phyloP scores from a whole-genome alignment of 1,140 invertebrate genomes.

The Nilaparvata lugens region DNA sequence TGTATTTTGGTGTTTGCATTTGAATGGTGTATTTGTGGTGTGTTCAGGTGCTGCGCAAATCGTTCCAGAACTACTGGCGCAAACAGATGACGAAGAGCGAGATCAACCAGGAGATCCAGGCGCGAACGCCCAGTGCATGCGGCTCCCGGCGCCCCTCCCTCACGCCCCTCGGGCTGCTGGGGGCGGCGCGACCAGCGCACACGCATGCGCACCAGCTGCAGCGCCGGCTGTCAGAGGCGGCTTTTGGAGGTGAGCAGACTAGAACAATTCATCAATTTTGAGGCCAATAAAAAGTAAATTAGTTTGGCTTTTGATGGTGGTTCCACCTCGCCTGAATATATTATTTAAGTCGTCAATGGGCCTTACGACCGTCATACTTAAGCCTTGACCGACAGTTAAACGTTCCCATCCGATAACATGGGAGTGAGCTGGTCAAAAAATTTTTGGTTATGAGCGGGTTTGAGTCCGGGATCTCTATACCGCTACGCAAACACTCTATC shows the following conservation, averaged over 20 bases:
- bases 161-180: conserved; percentile 36
- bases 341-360: no score
- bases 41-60: conserved; percentile 43
- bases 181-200: background rate
- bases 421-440: no score
- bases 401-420: no score
- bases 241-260: conserved; percentile 44
- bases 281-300: conserved; percentile 10
- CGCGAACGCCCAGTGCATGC: conserved; percentile 62
- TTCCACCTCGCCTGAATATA: no score
- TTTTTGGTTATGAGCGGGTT: no score
- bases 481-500: no score
- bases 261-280: conserved; percentile 12
- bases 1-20: no score
- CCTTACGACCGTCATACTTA: no score
- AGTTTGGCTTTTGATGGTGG: no score
- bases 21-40: no score
- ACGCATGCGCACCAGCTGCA: conserved; percentile 36
- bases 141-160: conserved; percentile 61
- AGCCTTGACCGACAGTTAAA: no score
- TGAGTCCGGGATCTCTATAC: no score
- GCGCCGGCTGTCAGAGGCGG: conserved; percentile 52
- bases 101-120: conserved; percentile 62
- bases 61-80: conserved; percentile 68
- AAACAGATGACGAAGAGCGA: conserved; percentile 70